phyloP scores from a whole-genome alignment of 64 coral and sea anemone species.

The Astreopora myriophthalma region DNA sequence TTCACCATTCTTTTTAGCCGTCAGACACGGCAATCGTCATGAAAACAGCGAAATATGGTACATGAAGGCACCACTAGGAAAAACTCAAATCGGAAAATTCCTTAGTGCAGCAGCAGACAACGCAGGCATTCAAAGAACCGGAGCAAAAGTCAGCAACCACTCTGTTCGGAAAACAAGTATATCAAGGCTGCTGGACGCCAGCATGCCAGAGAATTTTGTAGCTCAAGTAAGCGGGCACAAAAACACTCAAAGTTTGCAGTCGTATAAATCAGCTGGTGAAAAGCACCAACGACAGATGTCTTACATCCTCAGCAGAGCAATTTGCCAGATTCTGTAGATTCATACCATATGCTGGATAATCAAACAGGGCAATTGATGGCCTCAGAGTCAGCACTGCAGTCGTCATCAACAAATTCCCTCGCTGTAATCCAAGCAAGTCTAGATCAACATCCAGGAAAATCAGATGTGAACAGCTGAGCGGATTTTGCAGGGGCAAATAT shows the following conservation, averaged over 20 bases:
- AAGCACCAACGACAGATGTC: too few relatives aligned
- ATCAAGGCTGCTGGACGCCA: slow-evolving; percentile 48
- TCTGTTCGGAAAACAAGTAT: slow-evolving; percentile 69
- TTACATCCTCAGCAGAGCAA: slow-evolving; percentile 52
- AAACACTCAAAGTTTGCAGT: slow-evolving; percentile 71
- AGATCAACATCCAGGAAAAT: neutral
- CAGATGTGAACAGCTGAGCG: neutral
- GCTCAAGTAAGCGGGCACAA: slow-evolving; percentile 75
- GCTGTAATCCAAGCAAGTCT: slow-evolving; percentile 38
- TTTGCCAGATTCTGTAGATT: neutral
- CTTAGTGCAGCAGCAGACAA: slow-evolving; percentile 47
- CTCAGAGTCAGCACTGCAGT: neutral
- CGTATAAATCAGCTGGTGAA: too few relatives aligned
- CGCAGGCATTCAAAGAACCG: slow-evolving; percentile 23
- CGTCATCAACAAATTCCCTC: slow-evolving; percentile 7
- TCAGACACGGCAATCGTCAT: slow-evolving; percentile 3
- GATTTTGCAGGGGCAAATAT: too few relatives aligned
- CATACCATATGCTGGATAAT: neutral
- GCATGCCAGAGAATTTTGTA: slow-evolving; percentile 67
- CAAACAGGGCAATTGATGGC: slow-evolving; percentile 10
- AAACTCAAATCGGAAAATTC: slow-evolving; percentile 75
- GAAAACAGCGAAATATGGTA: slow-evolving; percentile 49
- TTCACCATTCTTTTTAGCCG: slow-evolving; percentile 72
- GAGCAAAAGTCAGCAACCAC: slow-evolving; percentile 57
- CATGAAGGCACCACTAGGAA: slow-evolving; percentile 59